Evolutionary conservation across 2,888 invertebrate species (phyloP), one percentile per base, ranked within the genome.

Genomic region (Cyaniris semiargus): DNA sequence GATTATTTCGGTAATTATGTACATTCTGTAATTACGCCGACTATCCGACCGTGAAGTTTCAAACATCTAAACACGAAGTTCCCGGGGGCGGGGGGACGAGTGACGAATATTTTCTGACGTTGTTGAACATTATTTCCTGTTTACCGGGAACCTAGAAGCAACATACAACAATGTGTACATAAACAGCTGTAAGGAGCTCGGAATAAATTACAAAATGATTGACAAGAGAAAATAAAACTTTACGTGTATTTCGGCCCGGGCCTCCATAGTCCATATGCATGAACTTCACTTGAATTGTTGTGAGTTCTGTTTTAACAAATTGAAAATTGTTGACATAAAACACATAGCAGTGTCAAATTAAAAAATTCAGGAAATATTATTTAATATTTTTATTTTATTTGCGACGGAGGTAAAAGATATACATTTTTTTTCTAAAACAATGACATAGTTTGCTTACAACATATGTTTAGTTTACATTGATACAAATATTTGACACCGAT

Each of bases 1-100:
- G 56, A 76, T 76, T 72, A 74, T 74, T 74, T 74, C 44, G 74
- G 48, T 53, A 74, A 74, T 74, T 74, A 74, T 74, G 74, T 74
- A 74, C 38, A 71, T 71, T 71, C 71, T 71, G 71, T 71, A 71
- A 71, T 53, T 27, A 74, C 48, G 27, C 53, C 27, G 74, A 74
- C 48, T 48, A 74, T 18, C 74, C 21, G 13, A 21, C 48, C 48
- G 48, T 48, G 44, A 53, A 72, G 21, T 48, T 44, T 23, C 27
- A 48, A 27, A 74, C 15, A 70, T 70, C 70, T 34, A 70, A 70
- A 31, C 10, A 71, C 38, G 27, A 66, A 66, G 27, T 66, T 66
- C 18, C 66, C 27, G 18, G 53, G 53, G 5, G 2, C 5, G 53
- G 15, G 48, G 1, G 27, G 66, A 27, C 1, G 7, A 66, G 27